phyloP scores from a whole-genome alignment of 92 coral and sea anemone species.

The Hydrozoanthus gracilis region DNA sequence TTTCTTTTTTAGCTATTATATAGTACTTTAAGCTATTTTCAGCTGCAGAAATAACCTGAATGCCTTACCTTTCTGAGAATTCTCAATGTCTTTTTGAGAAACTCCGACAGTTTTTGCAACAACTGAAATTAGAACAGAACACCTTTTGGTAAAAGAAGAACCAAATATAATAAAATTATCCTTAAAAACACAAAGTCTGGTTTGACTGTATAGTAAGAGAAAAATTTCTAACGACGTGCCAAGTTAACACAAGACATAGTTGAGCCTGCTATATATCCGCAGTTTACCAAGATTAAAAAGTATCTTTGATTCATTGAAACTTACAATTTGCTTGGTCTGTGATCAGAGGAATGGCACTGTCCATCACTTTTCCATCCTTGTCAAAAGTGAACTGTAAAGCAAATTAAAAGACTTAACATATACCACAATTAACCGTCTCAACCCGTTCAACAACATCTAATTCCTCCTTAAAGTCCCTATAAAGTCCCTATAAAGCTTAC shows the following conservation, averaged over 20 bases:
- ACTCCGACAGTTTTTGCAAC: slow-evolving; percentile 39
- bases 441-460: no score
- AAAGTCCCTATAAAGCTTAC: no score
- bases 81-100: slow-evolving; percentile 15
- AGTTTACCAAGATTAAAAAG: not conserved
- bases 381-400: slow-evolving; percentile 87
- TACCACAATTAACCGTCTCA: no score
- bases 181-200: not conserved
- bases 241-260: not conserved
- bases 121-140: slow-evolving; percentile 23
- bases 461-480: no score
- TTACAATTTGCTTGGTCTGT: slow-evolving; percentile 43
- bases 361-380: slow-evolving; percentile 93
- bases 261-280: not conserved
- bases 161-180: not conserved
- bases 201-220: not conserved
- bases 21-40: not conserved
- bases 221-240: not conserved
- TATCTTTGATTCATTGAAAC: not conserved
- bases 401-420: not conserved
- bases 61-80: slow-evolving; percentile 25
- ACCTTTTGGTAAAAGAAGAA: not conserved
- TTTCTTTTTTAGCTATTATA: no score
- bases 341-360: slow-evolving; percentile 71
- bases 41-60: no score